Evolutionary conservation across 2,888 invertebrate genomes (phyloP).

Genomic region (Metallyticus violacea): DNA sequence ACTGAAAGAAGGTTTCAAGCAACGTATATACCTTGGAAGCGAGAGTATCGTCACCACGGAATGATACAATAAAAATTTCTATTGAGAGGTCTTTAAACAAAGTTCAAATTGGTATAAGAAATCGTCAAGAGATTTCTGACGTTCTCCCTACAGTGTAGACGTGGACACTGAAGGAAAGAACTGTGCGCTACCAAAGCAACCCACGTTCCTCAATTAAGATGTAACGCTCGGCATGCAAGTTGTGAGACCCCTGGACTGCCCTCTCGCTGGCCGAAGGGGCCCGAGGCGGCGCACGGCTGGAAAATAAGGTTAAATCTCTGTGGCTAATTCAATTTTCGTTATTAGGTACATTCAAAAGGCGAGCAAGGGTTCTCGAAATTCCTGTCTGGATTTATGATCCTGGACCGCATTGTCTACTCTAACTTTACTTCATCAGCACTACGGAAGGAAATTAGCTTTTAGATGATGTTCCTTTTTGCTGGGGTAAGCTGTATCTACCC

Average conservation of each 20-base stretch:
- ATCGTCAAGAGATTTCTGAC: no score
- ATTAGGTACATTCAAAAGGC: slow-evolving; percentile 28
- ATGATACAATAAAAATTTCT: no score
- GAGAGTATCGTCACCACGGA: no score
- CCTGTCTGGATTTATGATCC: slow-evolving; percentile 24
- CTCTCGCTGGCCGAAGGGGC: not conserved
- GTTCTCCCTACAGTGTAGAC: no score
- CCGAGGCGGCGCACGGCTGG: not conserved
- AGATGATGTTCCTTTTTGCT: slow-evolving; percentile 13
- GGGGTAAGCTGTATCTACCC: slow-evolving; percentile 10
- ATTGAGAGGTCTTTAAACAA: no score
- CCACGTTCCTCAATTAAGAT: not conserved
- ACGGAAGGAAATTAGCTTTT: slow-evolving; percentile 28
- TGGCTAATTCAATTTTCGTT: slow-evolving; percentile 31
- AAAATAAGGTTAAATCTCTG: slow-evolving; percentile 29
- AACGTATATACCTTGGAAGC: no score
- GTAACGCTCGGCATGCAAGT: no score
- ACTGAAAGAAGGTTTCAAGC: no score
- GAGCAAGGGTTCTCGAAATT: slow-evolving; percentile 14
- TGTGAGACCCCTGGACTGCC: not conserved
- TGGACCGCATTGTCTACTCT: slow-evolving; percentile 15
- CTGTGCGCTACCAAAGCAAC: no score
- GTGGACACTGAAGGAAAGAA: no score
- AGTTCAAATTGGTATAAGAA: no score
- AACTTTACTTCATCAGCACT: slow-evolving; percentile 27